Evolutionary conservation across 2,888 invertebrate genomes (phyloP).

Genomic region (Ametastegia equiseti): DNA sequence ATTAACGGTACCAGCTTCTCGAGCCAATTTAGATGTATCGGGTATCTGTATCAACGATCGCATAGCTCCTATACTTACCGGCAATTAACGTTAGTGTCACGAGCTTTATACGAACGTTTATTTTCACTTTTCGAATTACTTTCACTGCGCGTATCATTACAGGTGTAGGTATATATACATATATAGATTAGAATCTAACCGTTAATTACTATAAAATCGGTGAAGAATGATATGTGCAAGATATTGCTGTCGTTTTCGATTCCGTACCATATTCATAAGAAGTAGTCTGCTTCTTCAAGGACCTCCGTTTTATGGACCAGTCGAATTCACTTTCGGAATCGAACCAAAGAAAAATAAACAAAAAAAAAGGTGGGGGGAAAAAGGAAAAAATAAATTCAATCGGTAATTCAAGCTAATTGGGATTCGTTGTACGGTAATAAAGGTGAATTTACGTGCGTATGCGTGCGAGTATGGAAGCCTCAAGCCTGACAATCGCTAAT

Average conservation of each 20-base stretch:
- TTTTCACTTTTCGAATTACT: conserved; percentile 33
- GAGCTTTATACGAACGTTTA: neutral
- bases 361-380: neutral
- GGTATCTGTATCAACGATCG: neutral
- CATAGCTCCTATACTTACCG: neutral
- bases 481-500: neutral
- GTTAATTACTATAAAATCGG: neutral
- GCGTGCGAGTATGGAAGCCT: neutral
- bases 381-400: neutral
- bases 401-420: neutral
- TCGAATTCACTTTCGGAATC: neutral
- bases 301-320: neutral
- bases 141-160: neutral
- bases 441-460: neutral
- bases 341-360: neutral
- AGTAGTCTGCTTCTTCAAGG: neutral
- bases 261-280: neutral
- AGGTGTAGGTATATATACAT: neutral
- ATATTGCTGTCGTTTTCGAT: too few species aligned
- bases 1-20: too few species aligned
- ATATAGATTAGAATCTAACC: too few species aligned
- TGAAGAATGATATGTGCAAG: neutral
- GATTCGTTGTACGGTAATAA: neutral
- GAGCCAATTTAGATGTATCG: too few species aligned
- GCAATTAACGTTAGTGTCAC: neutral